A percentile compares a stretch with the other conserved stretches of the same genome.
These are phyloP conservation scores for Amazona vittata DNA, from an alignment of 2,113 vertebrate species.

Conservation along the genomic window DNA sequence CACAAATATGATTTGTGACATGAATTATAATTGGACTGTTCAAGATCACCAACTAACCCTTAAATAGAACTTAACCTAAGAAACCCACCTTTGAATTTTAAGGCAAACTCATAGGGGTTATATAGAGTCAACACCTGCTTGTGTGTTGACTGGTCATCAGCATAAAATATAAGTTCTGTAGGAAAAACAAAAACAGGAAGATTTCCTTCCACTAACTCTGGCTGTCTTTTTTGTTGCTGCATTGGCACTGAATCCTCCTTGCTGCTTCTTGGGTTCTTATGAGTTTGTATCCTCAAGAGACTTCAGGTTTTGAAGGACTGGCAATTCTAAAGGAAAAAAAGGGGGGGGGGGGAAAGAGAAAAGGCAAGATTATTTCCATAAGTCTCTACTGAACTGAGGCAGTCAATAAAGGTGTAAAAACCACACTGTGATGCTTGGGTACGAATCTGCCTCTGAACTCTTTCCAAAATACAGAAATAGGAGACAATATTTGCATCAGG, in stretches of 20 bases:
- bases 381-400: not conserved
- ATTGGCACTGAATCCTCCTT: constrained; percentile 92
- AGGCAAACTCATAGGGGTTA: constrained; percentile 98
- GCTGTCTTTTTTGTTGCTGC: constrained; percentile 97
- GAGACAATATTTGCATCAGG: not conserved
- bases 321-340: constrained; percentile 68
- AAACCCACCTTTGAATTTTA: constrained; percentile 99
- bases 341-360: constrained; percentile 1
- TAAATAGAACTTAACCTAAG: constrained; percentile 55
- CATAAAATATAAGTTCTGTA: constrained; percentile 96
- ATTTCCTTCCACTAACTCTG: constrained; percentile 98
- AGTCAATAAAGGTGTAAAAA: constrained; percentile 9
- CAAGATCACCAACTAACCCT: constrained; percentile 46
- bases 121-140: constrained; percentile 99
- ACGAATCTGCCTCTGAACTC: not conserved
- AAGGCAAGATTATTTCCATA: constrained; percentile 44
- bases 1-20: not conserved
- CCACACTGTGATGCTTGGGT: not conserved
- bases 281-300: constrained; percentile 71
- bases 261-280: constrained; percentile 77
- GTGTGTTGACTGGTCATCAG: constrained; percentile 96
- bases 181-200: constrained; percentile 99
- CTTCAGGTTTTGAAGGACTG: constrained; percentile 74
- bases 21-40: not conserved
- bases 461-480: not conserved